Conservation (phyloP, 2,888 invertebrate species). For the Andrena camellia region DNA sequence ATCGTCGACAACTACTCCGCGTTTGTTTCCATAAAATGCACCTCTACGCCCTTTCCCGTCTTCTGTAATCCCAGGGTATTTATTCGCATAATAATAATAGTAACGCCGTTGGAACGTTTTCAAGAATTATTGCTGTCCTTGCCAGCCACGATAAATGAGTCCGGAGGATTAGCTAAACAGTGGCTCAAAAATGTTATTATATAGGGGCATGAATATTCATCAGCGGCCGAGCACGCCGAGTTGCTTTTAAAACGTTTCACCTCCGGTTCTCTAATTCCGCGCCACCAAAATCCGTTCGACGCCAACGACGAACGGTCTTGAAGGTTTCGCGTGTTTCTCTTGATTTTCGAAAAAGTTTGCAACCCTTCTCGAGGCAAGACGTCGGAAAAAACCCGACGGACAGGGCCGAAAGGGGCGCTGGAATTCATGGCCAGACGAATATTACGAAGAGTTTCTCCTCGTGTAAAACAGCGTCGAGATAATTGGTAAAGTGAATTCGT, state of each 20-base stretch:
- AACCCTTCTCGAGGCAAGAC: no score
- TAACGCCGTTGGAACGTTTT: conserved; percentile 84
- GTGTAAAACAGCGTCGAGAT: conserved; percentile 74
- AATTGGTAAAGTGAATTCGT: conserved; percentile 77
- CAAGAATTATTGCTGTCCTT: conserved; percentile 85
- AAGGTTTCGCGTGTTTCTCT: neutral
- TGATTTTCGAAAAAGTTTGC: neutral
- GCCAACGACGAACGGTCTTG: neutral
- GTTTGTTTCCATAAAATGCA: conserved; percentile 68
- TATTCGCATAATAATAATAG: conserved; percentile 84
- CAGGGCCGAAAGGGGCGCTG: neutral
- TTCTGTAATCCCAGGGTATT: conserved; percentile 82
- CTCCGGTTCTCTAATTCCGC: conserved; percentile 53
- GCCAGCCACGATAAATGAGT: conserved; percentile 85
- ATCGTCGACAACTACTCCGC: conserved; percentile 53
- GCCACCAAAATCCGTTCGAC: conserved; percentile 9
- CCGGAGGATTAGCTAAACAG: conserved; percentile 85
- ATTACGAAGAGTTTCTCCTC: conserved; percentile 9
- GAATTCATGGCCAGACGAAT: conserved; percentile 9
- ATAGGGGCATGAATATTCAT: conserved; percentile 85
- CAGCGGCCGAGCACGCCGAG: conserved; percentile 71
- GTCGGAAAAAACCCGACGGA: no score
- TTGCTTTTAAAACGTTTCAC: conserved; percentile 73
- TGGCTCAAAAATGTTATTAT: conserved; percentile 86
- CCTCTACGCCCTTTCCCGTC: conserved; percentile 68